Conservation (phyloP, 1,140 invertebrate species). For the Drosophila subpulchrella region DNA sequence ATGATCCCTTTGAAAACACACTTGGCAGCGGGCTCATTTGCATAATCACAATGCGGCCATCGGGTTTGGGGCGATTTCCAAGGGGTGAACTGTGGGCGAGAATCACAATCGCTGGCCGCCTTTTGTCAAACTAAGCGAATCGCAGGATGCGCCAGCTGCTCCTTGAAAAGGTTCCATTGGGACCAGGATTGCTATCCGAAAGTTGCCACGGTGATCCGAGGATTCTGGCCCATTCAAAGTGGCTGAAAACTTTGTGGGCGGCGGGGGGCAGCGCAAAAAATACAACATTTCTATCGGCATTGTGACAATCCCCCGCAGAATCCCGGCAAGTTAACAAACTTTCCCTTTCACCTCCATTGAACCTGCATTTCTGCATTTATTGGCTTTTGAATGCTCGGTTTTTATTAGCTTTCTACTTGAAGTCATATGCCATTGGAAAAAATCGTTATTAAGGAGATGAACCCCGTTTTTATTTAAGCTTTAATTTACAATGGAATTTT, state of each 20-base stretch:
- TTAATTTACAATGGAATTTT: too few species aligned
- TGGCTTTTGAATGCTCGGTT: background rate
- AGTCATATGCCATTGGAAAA: background rate
- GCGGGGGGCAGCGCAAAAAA: conserved; percentile 2
- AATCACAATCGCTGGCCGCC: conserved; percentile 1
- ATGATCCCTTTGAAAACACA: conserved; percentile 77
- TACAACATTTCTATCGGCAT: conserved; percentile 27
- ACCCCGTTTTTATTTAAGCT: too few species aligned
- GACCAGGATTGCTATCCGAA: conserved; percentile 22
- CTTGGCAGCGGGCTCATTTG: conserved; percentile 65
- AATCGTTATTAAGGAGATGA: too few species aligned
- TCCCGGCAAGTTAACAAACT: background rate
- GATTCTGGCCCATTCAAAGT: conserved; percentile 15
- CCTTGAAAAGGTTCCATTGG: conserved; percentile 27
- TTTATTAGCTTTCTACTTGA: conserved; percentile 3
- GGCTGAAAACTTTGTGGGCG: conserved; percentile 24
- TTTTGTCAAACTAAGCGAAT: conserved; percentile 45
- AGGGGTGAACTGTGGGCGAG: conserved; percentile 3
- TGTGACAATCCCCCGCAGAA: conserved; percentile 9
- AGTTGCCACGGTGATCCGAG: conserved; percentile 44
- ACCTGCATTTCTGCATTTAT: conserved; percentile 40
- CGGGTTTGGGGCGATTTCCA: conserved; percentile 11
- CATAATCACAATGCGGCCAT: conserved; percentile 71
- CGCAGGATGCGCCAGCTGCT: conserved; percentile 44
- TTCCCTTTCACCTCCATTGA: conserved; percentile 5